A percentile compares a stretch with the other conserved stretches of the same genome.
These are phyloP conservation scores for Chaenodraco wilsoni DNA, from an alignment of 2,797 vertebrate species.

Conservation along the genomic window DNA sequence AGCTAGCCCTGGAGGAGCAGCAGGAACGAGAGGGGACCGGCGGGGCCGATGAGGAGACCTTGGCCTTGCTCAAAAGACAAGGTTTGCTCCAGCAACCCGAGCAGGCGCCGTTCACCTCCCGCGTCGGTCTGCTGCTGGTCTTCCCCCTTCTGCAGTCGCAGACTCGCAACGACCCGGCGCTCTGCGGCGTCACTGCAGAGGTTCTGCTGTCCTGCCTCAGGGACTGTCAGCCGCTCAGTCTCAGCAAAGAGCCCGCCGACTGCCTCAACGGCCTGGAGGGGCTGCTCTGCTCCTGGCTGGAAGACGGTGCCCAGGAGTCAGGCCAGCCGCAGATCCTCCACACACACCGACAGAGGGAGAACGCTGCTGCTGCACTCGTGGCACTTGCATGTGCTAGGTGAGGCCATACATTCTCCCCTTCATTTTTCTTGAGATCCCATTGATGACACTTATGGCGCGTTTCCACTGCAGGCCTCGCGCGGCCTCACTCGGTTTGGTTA, in stretches of 20 bases:
- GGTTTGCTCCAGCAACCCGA: slow-evolving; percentile 95
- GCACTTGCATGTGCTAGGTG: slow-evolving; percentile 98
- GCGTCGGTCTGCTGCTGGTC: slow-evolving; percentile 94
- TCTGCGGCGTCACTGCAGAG: slow-evolving; percentile 97
- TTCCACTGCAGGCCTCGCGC: no score
- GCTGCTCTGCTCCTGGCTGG: slow-evolving; percentile 97
- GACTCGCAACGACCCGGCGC: slow-evolving; percentile 94
- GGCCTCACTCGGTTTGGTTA: no score
- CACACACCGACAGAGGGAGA: slow-evolving; percentile 94
- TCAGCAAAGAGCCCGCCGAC: slow-evolving; percentile 97
- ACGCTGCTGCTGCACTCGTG: slow-evolving; percentile 96
- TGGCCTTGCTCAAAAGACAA: slow-evolving; percentile 95
- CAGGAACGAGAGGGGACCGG: slow-evolving; percentile 85
- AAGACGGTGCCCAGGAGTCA: slow-evolving; percentile 84
- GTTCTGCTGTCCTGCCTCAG: slow-evolving; percentile 96
- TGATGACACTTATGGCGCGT: neutral
- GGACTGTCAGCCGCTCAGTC: slow-evolving; percentile 98
- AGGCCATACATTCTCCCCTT: slow-evolving; percentile 51
- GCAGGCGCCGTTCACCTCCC: slow-evolving; percentile 96
- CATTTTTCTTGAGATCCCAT: neutral
- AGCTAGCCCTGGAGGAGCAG: slow-evolving; percentile 87
- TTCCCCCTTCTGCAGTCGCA: slow-evolving; percentile 99
- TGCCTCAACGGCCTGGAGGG: slow-evolving; percentile 96
- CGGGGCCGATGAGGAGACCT: slow-evolving; percentile 92
- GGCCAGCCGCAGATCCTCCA: slow-evolving; percentile 82